Conservation (phyloP, 2,888 invertebrate genomes). For the Andrena haemorrhoa region DNA sequence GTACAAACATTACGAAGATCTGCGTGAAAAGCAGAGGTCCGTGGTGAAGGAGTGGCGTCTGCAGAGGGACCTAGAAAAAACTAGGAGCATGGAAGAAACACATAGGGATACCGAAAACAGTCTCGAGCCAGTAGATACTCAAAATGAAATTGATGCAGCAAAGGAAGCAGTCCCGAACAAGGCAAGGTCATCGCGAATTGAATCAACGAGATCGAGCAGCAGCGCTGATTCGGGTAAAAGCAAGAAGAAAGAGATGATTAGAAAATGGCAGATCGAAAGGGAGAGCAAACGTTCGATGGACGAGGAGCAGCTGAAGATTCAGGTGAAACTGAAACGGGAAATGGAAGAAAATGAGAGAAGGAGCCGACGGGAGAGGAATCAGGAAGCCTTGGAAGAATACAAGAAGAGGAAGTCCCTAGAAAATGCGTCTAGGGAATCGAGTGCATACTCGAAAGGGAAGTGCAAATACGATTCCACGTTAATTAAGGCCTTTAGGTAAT, state of each 20-base stretch:
- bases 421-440: constrained; percentile 23
- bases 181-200: not conserved
- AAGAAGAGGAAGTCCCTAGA: constrained; percentile 69
- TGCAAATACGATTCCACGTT: constrained; percentile 57
- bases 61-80: constrained; percentile 71
- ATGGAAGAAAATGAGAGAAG: constrained; percentile 69
- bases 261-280: constrained; percentile 77
- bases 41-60: constrained; percentile 85
- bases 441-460: constrained; percentile 28
- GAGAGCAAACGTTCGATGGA: constrained; percentile 74
- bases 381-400: constrained; percentile 67
- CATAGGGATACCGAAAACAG: not conserved
- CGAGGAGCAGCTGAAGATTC: constrained; percentile 69
- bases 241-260: constrained; percentile 76
- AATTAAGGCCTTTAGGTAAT: constrained; percentile 76
- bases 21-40: constrained; percentile 84
- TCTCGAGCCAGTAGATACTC: not conserved
- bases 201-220: constrained; percentile 13
- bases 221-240: constrained; percentile 29
- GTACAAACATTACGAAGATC: constrained; percentile 84
- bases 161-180: not conserved
- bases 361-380: constrained; percentile 59
- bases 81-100: constrained; percentile 24
- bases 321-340: constrained; percentile 58
- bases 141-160: not conserved